Conservation (phyloP, 1,140 invertebrate species). For the Drosophila gunungcola region DNA sequence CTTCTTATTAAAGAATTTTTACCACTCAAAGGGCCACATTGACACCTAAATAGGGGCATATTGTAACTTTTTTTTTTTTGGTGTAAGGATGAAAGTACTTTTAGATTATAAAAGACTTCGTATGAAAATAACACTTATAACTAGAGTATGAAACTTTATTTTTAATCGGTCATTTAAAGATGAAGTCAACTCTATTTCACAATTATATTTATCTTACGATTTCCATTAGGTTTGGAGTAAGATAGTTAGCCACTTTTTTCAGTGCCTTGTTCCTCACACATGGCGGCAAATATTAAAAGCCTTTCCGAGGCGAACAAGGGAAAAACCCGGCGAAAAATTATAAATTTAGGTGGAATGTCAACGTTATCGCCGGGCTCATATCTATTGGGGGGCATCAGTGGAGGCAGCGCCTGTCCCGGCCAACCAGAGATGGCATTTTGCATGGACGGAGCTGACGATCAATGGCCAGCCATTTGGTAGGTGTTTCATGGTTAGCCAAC, state of each 20-base stretch:
- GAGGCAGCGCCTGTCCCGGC: constrained; percentile 27
- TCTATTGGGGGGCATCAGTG: constrained; percentile 70
- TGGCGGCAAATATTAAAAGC: constrained; percentile 81
- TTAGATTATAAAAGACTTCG: no score
- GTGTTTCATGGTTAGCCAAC: constrained; percentile 73
- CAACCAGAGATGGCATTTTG: constrained; percentile 62
- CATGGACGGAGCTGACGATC: constrained; percentile 62
- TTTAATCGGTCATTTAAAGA: no score
- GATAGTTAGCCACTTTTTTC: background rate
- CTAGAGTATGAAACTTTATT: no score
- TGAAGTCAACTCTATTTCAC: no score
- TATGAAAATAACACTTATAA: no score
- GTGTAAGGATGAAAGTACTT: no score
- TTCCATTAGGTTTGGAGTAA: no score
- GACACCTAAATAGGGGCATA: no score
- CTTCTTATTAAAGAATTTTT: no score
- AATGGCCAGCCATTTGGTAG: constrained; percentile 76
- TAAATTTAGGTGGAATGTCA: constrained; percentile 84
- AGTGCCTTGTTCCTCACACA: constrained; percentile 53
- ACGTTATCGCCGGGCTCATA: constrained; percentile 78
- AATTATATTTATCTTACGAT: no score
- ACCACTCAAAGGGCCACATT: no score
- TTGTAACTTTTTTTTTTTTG: no score
- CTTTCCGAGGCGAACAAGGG: constrained; percentile 66
- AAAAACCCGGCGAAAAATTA: constrained; percentile 78